Evolutionary conservation across 2,797 vertebrate species (phyloP), one percentile per base, ranked within the genome.

Genomic region (Neosalanx taihuensis): DNA sequence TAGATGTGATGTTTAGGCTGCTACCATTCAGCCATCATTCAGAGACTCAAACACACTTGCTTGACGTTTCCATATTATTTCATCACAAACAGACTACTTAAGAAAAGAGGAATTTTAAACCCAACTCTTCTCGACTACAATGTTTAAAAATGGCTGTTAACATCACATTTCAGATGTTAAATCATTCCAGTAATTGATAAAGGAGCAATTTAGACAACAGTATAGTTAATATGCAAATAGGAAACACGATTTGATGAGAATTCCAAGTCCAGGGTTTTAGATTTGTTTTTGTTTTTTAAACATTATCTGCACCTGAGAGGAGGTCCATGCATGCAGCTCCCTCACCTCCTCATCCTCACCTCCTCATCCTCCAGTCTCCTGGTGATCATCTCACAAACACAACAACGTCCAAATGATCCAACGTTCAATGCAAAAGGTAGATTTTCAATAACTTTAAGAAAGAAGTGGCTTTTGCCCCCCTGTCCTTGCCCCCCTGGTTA

Each of bases 241-340:
- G 17, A 23, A 70, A 78, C 70, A 53, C 75, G 68, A 75, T 74
- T 76, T 67, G 18, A n/a, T n/a, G 9, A n/a, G 18, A 67, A 79
- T 77, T 82, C 73, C 84, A 89, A 91, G 89, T 90, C 87, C 87
- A 73, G 79, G 67, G 72, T 77, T 79, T 18, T 67, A 70, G 62
- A 73, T 63, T 72, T 26, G 23, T 26, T 26, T 26, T 26, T 26
- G 23, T 26, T 26, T 26, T 26, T 26, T 26, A 26, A 26, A 26
- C 23, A 26, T 26, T 26, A 84, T 88, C 91, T 90, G 65, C 91
- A 93, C 91, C 93, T 92, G 91, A 89, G 79, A 84, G 53, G 80
- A 18, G 81, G 78, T 79, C 77, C 72, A 81, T 81, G 78, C 74
- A 74, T 81, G 77, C 81, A 79, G 78, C 83, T 66, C 83, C 85